Percentiles rank a stretch among this genome's conserved stretches.
Conservation (phyloP, 2,113 vertebrate species). For the Falcunculus frontatus region DNA sequence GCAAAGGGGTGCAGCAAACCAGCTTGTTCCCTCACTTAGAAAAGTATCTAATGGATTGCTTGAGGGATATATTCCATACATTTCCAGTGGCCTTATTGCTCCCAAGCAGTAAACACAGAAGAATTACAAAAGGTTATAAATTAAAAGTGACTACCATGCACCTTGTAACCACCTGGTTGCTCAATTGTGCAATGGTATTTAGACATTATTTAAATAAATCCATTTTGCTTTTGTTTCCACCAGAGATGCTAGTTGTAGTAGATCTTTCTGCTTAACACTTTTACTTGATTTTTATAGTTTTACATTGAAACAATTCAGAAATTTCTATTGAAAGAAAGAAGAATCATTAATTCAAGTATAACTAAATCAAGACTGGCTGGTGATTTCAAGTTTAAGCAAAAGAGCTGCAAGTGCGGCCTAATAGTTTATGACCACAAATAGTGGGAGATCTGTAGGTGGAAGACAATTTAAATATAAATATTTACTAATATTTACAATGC, state of each 20-base stretch:
- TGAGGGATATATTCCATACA: not conserved
- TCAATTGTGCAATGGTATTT: not conserved
- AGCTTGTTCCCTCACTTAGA: not conserved
- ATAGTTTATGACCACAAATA: not conserved
- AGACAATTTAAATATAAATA: not conserved
- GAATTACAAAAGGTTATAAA: conserved; percentile 9
- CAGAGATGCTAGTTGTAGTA: not conserved
- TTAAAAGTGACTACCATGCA: not conserved
- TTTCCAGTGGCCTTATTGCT: not conserved
- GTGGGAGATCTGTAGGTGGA: not conserved
- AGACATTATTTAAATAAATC: not conserved
- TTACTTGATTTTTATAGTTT: not conserved
- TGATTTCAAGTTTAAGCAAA: not conserved
- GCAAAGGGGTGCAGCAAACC: not conserved
- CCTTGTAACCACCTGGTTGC: not conserved
- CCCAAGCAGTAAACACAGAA: not conserved
- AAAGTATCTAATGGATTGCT: not conserved
- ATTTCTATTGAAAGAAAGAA: not conserved
- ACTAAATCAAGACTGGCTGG: not conserved
- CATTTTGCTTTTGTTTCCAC: not conserved
- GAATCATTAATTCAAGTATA: not conserved
- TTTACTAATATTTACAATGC: not conserved
- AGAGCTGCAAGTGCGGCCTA: not conserved
- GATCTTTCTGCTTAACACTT: not conserved
- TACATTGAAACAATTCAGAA: not conserved